Evolutionary conservation across 2,797 vertebrate species (phyloP).

Genomic region (Pangasius sanitwongsei): DNA sequence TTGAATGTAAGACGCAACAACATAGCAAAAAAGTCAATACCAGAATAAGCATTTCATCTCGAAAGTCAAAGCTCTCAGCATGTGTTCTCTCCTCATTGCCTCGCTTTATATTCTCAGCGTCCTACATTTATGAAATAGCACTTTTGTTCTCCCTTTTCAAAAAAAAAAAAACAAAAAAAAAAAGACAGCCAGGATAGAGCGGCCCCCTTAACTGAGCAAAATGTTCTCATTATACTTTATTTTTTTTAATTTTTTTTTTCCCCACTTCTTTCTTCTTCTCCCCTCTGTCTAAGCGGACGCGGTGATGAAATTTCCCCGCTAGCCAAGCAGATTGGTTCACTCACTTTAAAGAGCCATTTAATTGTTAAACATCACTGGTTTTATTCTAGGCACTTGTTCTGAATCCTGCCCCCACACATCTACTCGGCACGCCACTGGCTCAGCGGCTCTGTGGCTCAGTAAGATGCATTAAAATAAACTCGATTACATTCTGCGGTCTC

Average conservation of each 20-base stretch:
- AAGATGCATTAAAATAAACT: background rate
- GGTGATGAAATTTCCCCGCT: constrained; percentile 51
- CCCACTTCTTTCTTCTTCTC: no score
- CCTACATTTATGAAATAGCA: constrained; percentile 31
- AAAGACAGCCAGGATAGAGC: constrained; percentile 27
- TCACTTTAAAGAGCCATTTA: constrained; percentile 48
- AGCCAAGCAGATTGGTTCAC: constrained; percentile 45
- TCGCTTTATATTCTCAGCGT: constrained; percentile 41
- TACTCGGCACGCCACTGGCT: background rate
- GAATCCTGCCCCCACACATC: background rate
- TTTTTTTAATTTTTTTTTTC: background rate
- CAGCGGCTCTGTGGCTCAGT: background rate
- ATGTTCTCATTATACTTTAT: constrained; percentile 52
- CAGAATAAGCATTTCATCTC: background rate
- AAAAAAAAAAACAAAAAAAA: background rate
- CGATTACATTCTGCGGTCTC: no score
- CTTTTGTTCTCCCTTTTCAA: no score
- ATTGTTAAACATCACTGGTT: constrained; percentile 57
- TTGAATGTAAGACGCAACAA: background rate
- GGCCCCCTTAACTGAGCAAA: constrained; percentile 37
- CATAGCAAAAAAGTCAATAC: background rate
- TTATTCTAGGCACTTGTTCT: constrained; percentile 48
- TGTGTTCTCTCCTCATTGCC: background rate
- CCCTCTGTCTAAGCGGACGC: background rate
- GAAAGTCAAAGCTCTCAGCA: background rate